Evolutionary conservation across 2,797 vertebrate genomes (phyloP).

Genomic region (Liasis olivaceus): DNA sequence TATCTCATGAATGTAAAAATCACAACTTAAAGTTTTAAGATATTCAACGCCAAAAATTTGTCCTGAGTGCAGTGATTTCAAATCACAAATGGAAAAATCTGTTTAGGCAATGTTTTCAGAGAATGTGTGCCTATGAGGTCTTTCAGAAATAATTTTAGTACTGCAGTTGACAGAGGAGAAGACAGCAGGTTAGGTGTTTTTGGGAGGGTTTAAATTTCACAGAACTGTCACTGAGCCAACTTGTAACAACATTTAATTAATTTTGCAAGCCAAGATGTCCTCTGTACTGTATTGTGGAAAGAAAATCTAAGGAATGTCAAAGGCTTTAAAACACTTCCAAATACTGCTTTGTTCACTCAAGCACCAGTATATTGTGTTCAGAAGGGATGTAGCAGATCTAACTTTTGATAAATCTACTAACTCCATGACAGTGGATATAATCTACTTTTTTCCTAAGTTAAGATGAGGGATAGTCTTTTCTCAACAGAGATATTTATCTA

Average conservation of each 20-base stretch:
- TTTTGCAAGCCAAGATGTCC: background rate
- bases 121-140: background rate
- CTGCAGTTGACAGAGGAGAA: background rate
- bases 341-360: background rate
- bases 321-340: background rate
- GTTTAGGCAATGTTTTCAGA: background rate
- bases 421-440: background rate
- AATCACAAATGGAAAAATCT: background rate
- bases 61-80: background rate
- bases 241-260: background rate
- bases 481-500: background rate
- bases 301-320: background rate
- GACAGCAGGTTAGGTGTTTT: background rate
- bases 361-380: background rate
- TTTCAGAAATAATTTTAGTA: background rate
- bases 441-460: background rate
- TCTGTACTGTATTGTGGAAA: background rate
- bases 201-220: background rate
- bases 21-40: background rate
- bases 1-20: background rate
- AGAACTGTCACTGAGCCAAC: background rate
- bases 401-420: conserved; percentile 3
- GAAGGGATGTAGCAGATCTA: conserved; percentile 1
- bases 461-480: background rate
- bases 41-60: background rate